Conservation (phyloP, 1,140 invertebrate species). For the Camponotus floridanus region DNA sequence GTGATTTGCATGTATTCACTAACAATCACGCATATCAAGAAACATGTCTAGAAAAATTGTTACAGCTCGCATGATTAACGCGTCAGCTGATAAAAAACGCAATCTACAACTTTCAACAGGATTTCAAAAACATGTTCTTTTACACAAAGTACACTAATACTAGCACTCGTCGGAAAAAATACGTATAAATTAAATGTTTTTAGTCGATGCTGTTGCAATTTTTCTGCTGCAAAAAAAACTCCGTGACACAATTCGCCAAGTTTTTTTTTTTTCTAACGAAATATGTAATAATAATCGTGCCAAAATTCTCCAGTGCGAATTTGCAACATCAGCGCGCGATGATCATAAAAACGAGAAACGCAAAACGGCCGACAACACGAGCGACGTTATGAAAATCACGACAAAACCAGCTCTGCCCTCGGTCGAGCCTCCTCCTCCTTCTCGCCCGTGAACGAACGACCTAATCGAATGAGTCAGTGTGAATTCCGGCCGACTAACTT, state of each 20-base stretch:
- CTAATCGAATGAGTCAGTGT: constrained; percentile 64
- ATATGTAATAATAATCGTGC: constrained; percentile 23
- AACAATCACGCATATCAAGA: background rate
- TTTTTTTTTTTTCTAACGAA: constrained; percentile 27
- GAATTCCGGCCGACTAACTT: constrained; percentile 63
- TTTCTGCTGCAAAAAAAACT: background rate
- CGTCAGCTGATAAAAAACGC: background rate
- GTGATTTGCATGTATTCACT: background rate
- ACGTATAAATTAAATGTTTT: background rate
- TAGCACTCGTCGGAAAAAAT: background rate
- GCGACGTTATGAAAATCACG: constrained; percentile 50
- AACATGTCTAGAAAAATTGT: background rate
- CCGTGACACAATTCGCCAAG: background rate
- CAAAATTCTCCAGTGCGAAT: constrained; percentile 43
- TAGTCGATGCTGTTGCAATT: background rate
- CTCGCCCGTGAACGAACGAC: constrained; percentile 34
- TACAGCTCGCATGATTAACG: background rate
- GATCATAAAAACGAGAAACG: constrained; percentile 44
- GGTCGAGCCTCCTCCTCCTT: constrained; percentile 46
- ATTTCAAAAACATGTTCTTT: constrained; percentile 3
- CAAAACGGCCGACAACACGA: background rate
- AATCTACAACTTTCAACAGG: background rate
- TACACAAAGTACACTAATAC: background rate
- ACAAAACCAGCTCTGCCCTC: constrained; percentile 54
- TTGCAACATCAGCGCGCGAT: constrained; percentile 1